Conservation (phyloP, 2,113 vertebrate genomes). For the Chunga burmeisteri region DNA sequence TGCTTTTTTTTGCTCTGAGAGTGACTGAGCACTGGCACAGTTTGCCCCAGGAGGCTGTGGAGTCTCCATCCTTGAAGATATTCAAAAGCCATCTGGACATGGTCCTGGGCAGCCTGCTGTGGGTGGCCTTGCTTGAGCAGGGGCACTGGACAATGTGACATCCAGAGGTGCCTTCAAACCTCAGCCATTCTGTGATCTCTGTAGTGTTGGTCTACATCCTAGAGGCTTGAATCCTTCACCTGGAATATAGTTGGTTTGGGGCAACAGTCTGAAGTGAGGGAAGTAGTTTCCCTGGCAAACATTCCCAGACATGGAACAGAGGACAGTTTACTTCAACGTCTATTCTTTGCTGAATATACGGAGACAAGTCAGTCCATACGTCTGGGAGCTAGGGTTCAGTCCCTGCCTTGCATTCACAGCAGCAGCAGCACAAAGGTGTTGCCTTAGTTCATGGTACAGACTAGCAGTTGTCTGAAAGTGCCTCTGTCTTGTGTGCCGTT, state of each 20-base stretch:
- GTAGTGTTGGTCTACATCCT: not conserved
- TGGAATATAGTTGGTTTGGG: not conserved
- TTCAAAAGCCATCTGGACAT: not conserved
- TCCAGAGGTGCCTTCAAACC: not conserved
- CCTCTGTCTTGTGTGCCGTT: not conserved
- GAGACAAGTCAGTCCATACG: fast-evolving
- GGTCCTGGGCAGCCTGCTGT: not conserved
- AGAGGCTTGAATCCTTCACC: not conserved
- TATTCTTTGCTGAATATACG: not conserved
- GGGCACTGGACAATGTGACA: not conserved
- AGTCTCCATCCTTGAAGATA: not conserved
- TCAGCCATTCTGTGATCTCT: not conserved
- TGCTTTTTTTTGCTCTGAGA: too few relatives aligned
- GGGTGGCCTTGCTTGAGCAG: not conserved
- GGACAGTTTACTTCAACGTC: not conserved
- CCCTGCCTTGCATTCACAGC: not conserved
- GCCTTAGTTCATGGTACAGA: not conserved
- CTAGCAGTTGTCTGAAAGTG: not conserved
- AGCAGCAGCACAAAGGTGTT: not conserved
- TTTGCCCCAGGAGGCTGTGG: too few relatives aligned
- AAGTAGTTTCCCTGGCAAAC: not conserved
- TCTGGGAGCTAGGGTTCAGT: not conserved
- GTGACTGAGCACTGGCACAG: too few relatives aligned
- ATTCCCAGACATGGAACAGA: not conserved
- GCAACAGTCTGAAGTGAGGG: not conserved